Base-by-base conservation (phyloP, 2,113 vertebrate species). In the western clawed frog (Xenopus tropicalis) region DNA sequence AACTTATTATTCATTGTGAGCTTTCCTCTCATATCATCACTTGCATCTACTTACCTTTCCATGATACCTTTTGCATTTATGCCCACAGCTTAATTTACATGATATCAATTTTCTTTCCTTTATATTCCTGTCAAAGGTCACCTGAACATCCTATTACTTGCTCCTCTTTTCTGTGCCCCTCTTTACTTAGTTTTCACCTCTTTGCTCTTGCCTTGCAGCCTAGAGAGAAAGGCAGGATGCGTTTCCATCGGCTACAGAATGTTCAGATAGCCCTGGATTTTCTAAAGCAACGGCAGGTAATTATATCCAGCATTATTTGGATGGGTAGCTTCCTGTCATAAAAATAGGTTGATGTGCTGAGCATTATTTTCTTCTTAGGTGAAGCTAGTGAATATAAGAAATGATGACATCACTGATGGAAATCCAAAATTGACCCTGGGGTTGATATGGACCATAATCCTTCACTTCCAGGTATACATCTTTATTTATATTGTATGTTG, bases 401-500 rank as follows among this genome's bases (percentile, higher is more conserved):
- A 99, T 0, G 97, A 99, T 81, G 97, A 99, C 89, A 99, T 99
- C 83, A 98, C 97, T 0, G 97, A 99, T 0, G 97, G 96, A 51
- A 99, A 99, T 82, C 97, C 97, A 77, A 99, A 99, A 82, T 89
- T 99, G 79, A 99, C 97, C 5, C 82, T 99, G 73, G 97, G 97
- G 51, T 91, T 99, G 80, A 99, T 99, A 82, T 99, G 97, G 97
- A 99, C 97, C 57, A 98, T 99, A 86, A 99, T 99, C 85, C 93
- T 99, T 52, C 97, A 98, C 85, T 99, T 99, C 88, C 97, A 99
- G 95, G 97, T 98, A 88, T 78, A 86, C 29, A 24, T 0, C 11
- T 54, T 54, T 4, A 48, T 48, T 48, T 13, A 48, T 48, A 48
- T 3, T 48, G 12, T 14, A 14, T 3, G 11, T 48, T 48, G 46